Percentiles rank a stretch among this genome's conserved stretches.
phyloP scores from a whole-genome alignment of 2,797 vertebrate species.

The Poecilia picta region DNA sequence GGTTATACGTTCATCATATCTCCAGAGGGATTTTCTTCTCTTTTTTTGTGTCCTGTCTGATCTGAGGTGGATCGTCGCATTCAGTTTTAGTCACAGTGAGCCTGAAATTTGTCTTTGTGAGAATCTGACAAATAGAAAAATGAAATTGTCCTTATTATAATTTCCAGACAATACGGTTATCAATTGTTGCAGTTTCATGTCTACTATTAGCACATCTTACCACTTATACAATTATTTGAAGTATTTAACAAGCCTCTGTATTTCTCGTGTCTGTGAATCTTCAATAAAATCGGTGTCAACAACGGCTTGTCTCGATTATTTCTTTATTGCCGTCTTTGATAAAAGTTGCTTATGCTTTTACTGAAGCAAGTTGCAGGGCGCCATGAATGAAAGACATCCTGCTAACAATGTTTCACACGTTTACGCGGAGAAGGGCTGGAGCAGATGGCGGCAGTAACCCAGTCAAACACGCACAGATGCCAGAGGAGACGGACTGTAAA shows the following conservation, averaged over 20 bases:
- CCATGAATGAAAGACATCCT: neutral
- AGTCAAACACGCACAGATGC: neutral
- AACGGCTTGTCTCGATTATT: conserved; percentile 18
- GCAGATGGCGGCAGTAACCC: neutral
- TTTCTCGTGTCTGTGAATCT: conserved; percentile 90
- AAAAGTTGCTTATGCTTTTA: neutral
- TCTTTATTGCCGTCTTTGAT: neutral
- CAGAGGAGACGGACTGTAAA: neutral
- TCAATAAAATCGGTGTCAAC: conserved; percentile 83
- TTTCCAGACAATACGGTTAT: conserved; percentile 63
- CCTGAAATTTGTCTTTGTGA: conserved; percentile 64
- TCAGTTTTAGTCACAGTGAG: conserved; percentile 64
- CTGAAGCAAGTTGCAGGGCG: neutral
- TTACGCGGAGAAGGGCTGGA: neutral
- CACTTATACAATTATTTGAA: conserved; percentile 70
- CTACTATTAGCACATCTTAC: conserved; percentile 64
- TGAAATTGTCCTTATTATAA: conserved; percentile 54
- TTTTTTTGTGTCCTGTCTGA: conserved; percentile 40
- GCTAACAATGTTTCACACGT: too few species aligned
- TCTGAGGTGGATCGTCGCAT: conserved; percentile 38
- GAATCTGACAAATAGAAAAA: conserved; percentile 48
- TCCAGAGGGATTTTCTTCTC: conserved; percentile 44
- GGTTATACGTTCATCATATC: conserved; percentile 42
- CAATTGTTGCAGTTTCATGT: conserved; percentile 67
- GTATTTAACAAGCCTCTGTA: conserved; percentile 73